Conservation (phyloP, 2,888 invertebrate genomes). For the Dendrolimus pini region DNA sequence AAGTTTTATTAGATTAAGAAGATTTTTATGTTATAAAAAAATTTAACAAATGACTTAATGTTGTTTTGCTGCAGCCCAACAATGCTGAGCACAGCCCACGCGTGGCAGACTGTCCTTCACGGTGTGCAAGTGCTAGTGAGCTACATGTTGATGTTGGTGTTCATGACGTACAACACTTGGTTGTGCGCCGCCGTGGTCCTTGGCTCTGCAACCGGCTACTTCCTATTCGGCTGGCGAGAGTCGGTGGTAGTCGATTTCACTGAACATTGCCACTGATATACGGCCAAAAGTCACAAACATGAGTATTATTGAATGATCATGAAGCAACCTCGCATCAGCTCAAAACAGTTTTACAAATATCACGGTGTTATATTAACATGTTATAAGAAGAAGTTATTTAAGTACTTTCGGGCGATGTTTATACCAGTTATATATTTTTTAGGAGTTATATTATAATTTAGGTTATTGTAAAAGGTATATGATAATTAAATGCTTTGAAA, state of each 20-base stretch:
- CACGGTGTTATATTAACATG: constrained; percentile 53
- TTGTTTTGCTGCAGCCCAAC: constrained; percentile 79
- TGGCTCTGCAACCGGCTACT: constrained; percentile 94
- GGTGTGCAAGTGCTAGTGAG: constrained; percentile 93
- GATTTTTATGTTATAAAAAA: too few species aligned
- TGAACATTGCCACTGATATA: constrained; percentile 93
- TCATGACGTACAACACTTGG: constrained; percentile 98
- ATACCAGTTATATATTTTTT: constrained; percentile 58
- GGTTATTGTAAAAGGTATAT: constrained; percentile 42
- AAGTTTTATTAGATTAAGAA: too few species aligned
- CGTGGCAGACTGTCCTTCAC: constrained; percentile 91
- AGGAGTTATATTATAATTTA: constrained; percentile 45
- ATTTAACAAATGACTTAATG: too few species aligned
- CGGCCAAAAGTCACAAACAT: constrained; percentile 10
- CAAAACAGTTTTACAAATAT: constrained; percentile 48
- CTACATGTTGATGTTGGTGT: constrained; percentile 96
- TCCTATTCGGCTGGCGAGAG: constrained; percentile 97
- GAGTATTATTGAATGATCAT: constrained; percentile 17
- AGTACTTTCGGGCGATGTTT: constrained; percentile 52
- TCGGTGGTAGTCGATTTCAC: constrained; percentile 95
- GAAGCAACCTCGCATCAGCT: constrained; percentile 40
- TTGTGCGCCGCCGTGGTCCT: constrained; percentile 91
- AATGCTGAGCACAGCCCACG: constrained; percentile 89
- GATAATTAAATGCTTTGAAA: constrained; percentile 44
- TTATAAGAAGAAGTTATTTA: constrained; percentile 56